Evolutionary conservation across 2,888 invertebrate species (phyloP).

Genomic region (Synanthedon formicaeformis): DNA sequence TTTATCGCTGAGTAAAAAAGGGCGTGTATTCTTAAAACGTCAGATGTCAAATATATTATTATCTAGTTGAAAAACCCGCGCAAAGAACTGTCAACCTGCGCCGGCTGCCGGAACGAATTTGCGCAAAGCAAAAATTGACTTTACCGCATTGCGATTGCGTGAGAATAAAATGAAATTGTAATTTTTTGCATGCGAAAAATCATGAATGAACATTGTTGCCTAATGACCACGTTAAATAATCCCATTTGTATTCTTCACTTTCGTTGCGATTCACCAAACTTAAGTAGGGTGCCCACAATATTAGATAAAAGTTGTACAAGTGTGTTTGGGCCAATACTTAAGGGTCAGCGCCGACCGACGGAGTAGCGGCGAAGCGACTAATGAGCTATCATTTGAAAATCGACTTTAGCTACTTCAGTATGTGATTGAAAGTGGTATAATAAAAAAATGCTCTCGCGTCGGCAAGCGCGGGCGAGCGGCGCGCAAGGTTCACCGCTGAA

Average conservation of each 20-base stretch:
- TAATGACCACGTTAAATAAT: conserved; percentile 59
- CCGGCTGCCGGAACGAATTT: conserved; percentile 39
- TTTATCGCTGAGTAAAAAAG: conserved; percentile 6
- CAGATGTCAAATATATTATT: conserved; percentile 13
- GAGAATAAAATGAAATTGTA: conserved; percentile 25
- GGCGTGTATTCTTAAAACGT: conserved; percentile 19
- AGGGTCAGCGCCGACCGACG: too few species aligned
- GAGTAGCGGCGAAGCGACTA: too few species aligned
- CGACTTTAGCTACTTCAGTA: too few species aligned
- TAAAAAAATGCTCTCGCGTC: too few species aligned
- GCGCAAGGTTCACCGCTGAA: too few species aligned
- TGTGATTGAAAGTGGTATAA: too few species aligned
- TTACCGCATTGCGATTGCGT: conserved; percentile 2
- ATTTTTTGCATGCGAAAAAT: conserved; percentile 22
- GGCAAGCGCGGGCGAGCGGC: too few species aligned
- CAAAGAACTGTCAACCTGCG: conserved; percentile 30
- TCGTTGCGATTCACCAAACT: not conserved
- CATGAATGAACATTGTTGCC: conserved; percentile 52
- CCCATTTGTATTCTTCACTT: conserved; percentile 48
- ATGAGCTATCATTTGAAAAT: too few species aligned
- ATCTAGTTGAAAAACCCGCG: not conserved
- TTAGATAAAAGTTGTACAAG: too few species aligned
- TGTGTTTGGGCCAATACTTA: too few species aligned
- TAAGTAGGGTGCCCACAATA: conserved; percentile 19
- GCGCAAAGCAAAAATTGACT: conserved; percentile 25